These are phyloP conservation scores for Pelosia muscerda DNA, from an alignment of 2,888 invertebrate genomes.

Conservation along the genomic window DNA sequence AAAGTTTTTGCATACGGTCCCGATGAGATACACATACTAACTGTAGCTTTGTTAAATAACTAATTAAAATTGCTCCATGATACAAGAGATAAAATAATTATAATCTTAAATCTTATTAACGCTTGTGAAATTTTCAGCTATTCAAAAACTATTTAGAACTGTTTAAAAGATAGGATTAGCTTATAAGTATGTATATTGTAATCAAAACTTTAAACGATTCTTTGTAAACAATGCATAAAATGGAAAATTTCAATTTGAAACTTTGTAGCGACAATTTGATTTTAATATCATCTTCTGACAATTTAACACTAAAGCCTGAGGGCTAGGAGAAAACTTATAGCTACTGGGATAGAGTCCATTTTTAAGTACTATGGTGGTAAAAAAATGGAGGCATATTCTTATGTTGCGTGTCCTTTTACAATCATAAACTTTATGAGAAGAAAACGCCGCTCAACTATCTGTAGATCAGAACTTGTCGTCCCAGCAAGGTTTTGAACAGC, in stretches of 20 bases:
- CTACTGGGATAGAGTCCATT: background rate
- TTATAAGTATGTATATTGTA: background rate
- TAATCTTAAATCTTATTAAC: too few relatives aligned
- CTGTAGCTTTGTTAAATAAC: too few relatives aligned
- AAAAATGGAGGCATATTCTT: too few relatives aligned
- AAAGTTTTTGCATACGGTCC: background rate
- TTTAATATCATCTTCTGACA: slow-evolving; percentile 7
- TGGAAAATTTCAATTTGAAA: slow-evolving; percentile 16
- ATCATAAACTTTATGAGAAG: too few relatives aligned
- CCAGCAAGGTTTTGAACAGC: background rate
- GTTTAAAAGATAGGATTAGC: slow-evolving; percentile 14
- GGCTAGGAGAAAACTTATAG: background rate
- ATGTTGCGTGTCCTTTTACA: too few relatives aligned
- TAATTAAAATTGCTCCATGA: too few relatives aligned
- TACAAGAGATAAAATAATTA: too few relatives aligned
- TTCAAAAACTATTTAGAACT: slow-evolving; percentile 5
- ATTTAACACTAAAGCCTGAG: background rate
- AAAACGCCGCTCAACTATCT: background rate
- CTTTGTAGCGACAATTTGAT: slow-evolving; percentile 10
- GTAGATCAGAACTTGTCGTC: background rate
- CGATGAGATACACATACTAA: too few relatives aligned
- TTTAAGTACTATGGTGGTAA: background rate
- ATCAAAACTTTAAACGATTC: slow-evolving; percentile 14
- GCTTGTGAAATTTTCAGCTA: background rate
- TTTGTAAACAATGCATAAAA: slow-evolving; percentile 17